Conservation (phyloP, 2,888 invertebrate genomes). For the Patella ulyssiponensis region DNA sequence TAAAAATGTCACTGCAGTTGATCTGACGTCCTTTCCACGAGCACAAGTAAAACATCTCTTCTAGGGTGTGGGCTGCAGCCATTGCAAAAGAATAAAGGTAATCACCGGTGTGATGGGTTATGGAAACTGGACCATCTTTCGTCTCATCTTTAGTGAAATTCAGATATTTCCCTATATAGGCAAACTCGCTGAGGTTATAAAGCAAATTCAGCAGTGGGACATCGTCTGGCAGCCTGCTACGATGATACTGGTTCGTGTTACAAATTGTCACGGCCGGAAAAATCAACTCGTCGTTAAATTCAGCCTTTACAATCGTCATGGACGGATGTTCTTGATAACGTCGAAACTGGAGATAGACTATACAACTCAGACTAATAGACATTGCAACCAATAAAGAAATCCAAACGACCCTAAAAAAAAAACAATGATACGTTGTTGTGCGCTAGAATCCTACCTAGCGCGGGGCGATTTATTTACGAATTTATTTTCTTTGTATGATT, state of each 20-base stretch:
- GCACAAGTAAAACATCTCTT: slow-evolving; percentile 29
- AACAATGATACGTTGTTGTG: no score
- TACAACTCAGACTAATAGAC: not conserved
- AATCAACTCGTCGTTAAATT: not conserved
- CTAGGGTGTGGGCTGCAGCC: slow-evolving; percentile 19
- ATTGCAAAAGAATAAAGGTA: slow-evolving; percentile 16
- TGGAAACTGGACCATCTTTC: no score
- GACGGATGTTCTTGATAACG: slow-evolving; percentile 10
- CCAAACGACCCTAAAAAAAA: slow-evolving; percentile 18
- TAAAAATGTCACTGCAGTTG: slow-evolving; percentile 27
- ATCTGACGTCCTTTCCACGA: slow-evolving; percentile 15
- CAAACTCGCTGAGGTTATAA: slow-evolving; percentile 15
- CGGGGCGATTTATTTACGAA: no score
- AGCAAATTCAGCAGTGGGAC: not conserved
- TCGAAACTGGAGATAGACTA: slow-evolving; percentile 11
- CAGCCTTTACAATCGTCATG: slow-evolving; percentile 15
- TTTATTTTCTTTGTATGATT: no score
- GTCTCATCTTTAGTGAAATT: not conserved
- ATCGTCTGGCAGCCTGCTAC: not conserved
- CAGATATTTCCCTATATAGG: not conserved
- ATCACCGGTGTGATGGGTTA: slow-evolving; percentile 9
- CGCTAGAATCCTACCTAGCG: no score
- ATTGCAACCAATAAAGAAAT: slow-evolving; percentile 5
- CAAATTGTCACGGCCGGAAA: slow-evolving; percentile 41
- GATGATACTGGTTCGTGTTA: slow-evolving; percentile 37